Percentiles rank a stretch among this genome's conserved stretches.
Evolutionary conservation across 2,888 invertebrate species (phyloP).

Genomic region (Caenorhabditis sp.): DNA sequence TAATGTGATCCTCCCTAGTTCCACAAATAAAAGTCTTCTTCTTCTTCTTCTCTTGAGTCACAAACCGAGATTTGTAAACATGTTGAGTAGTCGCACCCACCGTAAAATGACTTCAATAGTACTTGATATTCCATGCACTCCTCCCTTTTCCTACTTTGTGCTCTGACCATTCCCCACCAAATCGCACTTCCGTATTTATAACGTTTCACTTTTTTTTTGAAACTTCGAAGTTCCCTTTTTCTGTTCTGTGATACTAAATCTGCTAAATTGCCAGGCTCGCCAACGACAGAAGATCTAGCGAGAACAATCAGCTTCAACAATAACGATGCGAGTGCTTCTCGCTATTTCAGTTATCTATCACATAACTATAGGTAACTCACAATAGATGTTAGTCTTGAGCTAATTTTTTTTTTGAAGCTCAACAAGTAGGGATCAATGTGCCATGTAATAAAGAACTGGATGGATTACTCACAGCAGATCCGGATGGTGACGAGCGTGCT

Average conservation of each 20-base stretch:
- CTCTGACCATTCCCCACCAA: constrained; percentile 16
- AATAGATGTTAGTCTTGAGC: background rate
- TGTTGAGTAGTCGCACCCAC: constrained; percentile 62
- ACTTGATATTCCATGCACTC: constrained; percentile 61
- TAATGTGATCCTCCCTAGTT: constrained; percentile 44
- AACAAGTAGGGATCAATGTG: constrained; percentile 71
- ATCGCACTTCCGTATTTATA: constrained; percentile 60
- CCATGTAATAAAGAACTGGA: constrained; percentile 81
- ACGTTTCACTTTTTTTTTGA: constrained; percentile 5
- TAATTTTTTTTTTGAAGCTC: constrained; percentile 50
- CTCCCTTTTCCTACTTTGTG: constrained; percentile 22
- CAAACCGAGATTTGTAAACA: constrained; percentile 65
- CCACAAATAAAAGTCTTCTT: constrained; percentile 46
- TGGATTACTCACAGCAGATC: constrained; percentile 79
- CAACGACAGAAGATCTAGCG: constrained; percentile 70
- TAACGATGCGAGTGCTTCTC: constrained; percentile 70
- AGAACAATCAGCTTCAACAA: constrained; percentile 68
- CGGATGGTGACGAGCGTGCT: constrained; percentile 78
- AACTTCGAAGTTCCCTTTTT: background rate
- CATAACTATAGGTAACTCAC: constrained; percentile 50
- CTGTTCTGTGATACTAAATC: background rate
- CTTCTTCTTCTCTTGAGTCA: constrained; percentile 38
- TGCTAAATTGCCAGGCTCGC: constrained; percentile 48
- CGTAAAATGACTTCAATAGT: constrained; percentile 67
- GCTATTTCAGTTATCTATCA: constrained; percentile 67